Conservation (phyloP, 2,113 vertebrate genomes). For the Canis aureus region DNA sequence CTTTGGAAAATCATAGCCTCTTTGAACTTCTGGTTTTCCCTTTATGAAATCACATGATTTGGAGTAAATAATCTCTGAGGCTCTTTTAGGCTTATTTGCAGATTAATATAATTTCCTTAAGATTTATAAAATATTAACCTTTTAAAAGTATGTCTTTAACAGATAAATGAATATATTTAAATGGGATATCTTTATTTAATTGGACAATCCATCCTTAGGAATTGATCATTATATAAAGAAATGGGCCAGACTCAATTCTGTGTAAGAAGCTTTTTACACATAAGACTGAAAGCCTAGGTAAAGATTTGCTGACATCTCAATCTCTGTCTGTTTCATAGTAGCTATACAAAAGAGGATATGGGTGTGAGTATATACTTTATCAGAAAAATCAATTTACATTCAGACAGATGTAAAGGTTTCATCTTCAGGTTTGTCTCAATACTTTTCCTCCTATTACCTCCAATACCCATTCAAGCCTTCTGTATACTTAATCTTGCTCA, state of each 20-base stretch:
- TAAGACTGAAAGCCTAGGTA: background rate
- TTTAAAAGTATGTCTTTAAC: background rate
- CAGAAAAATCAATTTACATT: constrained; percentile 26
- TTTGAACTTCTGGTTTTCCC: constrained; percentile 6
- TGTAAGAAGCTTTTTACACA: background rate
- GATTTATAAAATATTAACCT: background rate
- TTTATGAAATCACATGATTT: background rate
- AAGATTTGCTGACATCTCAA: background rate
- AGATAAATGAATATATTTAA: background rate
- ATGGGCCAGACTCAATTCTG: background rate
- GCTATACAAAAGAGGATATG: background rate
- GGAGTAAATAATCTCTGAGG: background rate
- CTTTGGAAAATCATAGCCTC: background rate
- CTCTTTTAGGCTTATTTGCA: background rate
- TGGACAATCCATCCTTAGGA: background rate
- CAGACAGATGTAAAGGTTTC: background rate
- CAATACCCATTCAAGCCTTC: background rate
- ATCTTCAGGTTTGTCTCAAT: background rate
- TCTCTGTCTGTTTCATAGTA: background rate
- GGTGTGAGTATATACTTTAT: background rate
- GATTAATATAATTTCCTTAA: background rate
- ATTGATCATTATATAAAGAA: constrained; percentile 35
- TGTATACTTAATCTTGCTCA: background rate
- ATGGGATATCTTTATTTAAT: constrained; percentile 29
- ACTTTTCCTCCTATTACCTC: background rate